Base-by-base conservation (phyloP, 2,888 invertebrate species). In the Linyphia triangularis region DNA sequence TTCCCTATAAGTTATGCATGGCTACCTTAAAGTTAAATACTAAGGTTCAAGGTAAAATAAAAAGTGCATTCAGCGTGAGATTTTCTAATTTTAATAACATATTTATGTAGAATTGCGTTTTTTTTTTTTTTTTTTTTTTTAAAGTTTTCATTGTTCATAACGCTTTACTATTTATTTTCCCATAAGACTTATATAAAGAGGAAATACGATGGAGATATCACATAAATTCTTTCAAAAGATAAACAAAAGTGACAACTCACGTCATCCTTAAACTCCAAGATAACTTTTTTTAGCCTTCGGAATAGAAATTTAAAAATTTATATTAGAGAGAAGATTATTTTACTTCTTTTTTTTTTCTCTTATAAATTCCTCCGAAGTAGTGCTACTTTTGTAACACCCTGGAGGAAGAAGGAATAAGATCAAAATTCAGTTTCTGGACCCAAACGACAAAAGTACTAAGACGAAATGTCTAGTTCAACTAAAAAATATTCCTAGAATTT, bases 291-390 rank as follows among this genome's bases (percentile, higher is more conserved):
- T 7, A 57, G 40, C 28, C 3, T n/a, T 69, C 0, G 59, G 19
- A 70, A 81, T 37, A 51, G 70, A 79, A 81, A 70, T 70, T 59
- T 9, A 9, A 81, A 81, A 59, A 81, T 81, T 70, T 70, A 81
- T 81, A 81, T 69, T 69, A 59, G 43, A 30, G 13, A 22, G 63
- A n/a, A 63, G 24, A 19, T 61, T 19, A 73, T 16, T 51, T 51
- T 51, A 51, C 24, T 61, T 57, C 9, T 9, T 19, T 6, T 22
- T 61, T 73, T 73, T 59, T 30, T 37, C 19, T 13, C 33, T 65
- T 51, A 40, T 33, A 24, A 33, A n/a, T 81, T 37, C 26, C 24
- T 10, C 63, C 24, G 26, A 57, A 33, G 59, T 59, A 59, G 59
- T 28, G 22, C 30, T 57, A 40, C 61, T 26, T 61, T 63, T 77